Conservation (phyloP, 1,140 invertebrate species). For the Rhagoletis pomonella region DNA sequence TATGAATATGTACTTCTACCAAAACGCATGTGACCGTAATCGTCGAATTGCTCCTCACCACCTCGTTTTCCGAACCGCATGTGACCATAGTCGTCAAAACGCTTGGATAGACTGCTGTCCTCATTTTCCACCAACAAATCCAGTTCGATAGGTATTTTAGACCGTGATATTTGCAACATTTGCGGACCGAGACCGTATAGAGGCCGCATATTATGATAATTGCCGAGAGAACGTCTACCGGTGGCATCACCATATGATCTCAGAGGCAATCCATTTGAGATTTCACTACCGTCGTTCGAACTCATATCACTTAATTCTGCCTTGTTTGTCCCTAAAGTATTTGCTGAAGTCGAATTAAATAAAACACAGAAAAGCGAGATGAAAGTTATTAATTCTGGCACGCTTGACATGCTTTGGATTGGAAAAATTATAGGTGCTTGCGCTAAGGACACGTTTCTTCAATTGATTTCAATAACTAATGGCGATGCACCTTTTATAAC, state of each 20-base stretch:
- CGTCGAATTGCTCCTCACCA: conserved; percentile 76
- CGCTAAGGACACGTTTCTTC: background rate
- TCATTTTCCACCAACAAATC: conserved; percentile 75
- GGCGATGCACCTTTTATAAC: conserved; percentile 4
- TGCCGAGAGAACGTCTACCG: background rate
- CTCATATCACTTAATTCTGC: conserved; percentile 25
- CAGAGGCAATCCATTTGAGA: background rate
- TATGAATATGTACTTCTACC: conserved; percentile 70
- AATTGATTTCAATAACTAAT: background rate
- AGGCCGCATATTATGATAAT: conserved; percentile 57
- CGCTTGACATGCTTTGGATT: background rate
- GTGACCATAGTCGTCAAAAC: conserved; percentile 80
- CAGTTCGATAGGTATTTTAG: conserved; percentile 65
- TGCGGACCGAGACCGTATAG: conserved; percentile 54
- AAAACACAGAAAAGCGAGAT: background rate
- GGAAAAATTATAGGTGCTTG: background rate
- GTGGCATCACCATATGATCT: background rate
- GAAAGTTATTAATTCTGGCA: background rate
- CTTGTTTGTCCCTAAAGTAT: conserved; percentile 12
- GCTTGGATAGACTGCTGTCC: conserved; percentile 76
- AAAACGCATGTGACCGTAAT: conserved; percentile 81
- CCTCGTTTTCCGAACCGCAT: conserved; percentile 78
- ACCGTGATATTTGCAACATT: conserved; percentile 58
- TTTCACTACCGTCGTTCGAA: background rate
- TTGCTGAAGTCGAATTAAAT: background rate